Percentiles rank a stretch among this genome's conserved stretches.
Conservation (phyloP, 2,797 vertebrate species). For the Pseudochirops cupreus region DNA sequence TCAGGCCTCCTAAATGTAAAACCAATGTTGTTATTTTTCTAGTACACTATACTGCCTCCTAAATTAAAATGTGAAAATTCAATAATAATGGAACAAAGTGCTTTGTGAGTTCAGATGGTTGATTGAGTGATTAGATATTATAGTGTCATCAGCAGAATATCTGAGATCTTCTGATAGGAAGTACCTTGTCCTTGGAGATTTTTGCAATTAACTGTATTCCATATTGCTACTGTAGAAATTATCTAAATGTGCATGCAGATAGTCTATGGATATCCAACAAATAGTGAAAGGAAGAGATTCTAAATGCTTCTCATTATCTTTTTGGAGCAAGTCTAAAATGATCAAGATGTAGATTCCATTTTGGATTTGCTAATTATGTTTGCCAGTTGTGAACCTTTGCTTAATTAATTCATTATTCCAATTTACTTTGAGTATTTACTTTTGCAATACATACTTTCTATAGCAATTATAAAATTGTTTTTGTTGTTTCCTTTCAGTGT, state of each 20-base stretch:
- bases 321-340: slow-evolving; percentile 62
- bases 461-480: slow-evolving; percentile 80
- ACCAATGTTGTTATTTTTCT: background rate
- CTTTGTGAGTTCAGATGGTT: background rate
- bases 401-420: slow-evolving; percentile 84
- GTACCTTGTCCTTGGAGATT: slow-evolving; percentile 36
- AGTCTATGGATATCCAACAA: slow-evolving; percentile 19
- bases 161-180: background rate
- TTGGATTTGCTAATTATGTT: slow-evolving; percentile 66
- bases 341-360: slow-evolving; percentile 72
- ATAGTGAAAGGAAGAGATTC: slow-evolving; percentile 37
- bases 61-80: background rate
- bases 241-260: slow-evolving; percentile 54
- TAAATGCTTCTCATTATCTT: slow-evolving; percentile 47
- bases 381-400: slow-evolving; percentile 76
- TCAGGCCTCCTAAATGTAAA: background rate
- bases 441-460: slow-evolving; percentile 75
- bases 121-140: background rate
- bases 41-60: background rate
- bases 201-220: slow-evolving; percentile 63
- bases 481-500: slow-evolving; percentile 73
- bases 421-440: slow-evolving; percentile 77
- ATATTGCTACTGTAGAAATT: slow-evolving; percentile 49
- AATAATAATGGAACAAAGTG: background rate
- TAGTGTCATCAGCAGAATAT: background rate